phyloP scores from a whole-genome alignment of 2,797 vertebrate species.

The Dryobates pubescens region DNA sequence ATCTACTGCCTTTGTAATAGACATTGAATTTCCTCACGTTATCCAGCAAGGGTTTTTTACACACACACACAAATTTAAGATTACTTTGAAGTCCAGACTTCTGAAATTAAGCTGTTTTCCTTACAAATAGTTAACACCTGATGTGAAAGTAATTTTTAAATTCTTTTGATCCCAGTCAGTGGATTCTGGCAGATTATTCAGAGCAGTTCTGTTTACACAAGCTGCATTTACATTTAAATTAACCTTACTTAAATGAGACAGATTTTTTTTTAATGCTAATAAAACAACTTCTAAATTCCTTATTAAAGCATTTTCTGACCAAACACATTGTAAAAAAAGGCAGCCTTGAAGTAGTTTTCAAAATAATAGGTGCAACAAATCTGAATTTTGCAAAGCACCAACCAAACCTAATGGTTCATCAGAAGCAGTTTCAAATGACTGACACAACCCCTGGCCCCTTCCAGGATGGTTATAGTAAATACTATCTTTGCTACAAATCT shows the following conservation, averaged over 20 bases:
- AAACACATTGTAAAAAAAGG: neutral
- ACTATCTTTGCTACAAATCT: neutral
- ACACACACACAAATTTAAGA: neutral
- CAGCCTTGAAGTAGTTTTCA: neutral
- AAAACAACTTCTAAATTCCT: neutral
- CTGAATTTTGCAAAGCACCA: neutral
- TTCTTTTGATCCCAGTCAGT: constrained; percentile 14
- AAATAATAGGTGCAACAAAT: neutral
- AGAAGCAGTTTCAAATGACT: neutral
- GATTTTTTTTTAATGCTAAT: neutral
- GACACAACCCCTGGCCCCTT: neutral
- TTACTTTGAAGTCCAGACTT: neutral
- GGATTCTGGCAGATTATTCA: constrained; percentile 26
- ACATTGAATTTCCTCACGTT: neutral
- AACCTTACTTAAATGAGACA: constrained; percentile 49
- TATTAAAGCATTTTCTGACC: neutral
- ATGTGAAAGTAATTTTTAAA: constrained; percentile 18
- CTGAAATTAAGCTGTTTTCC: neutral
- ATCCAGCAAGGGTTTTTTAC: neutral
- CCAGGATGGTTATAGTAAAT: neutral
- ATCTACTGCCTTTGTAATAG: neutral
- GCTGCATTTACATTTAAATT: constrained; percentile 60
- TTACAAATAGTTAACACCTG: neutral
- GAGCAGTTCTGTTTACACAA: constrained; percentile 39
- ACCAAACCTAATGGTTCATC: neutral